Evolutionary conservation across 2,113 vertebrate genomes (phyloP).

Genomic region (Percopsis transmontana): DNA sequence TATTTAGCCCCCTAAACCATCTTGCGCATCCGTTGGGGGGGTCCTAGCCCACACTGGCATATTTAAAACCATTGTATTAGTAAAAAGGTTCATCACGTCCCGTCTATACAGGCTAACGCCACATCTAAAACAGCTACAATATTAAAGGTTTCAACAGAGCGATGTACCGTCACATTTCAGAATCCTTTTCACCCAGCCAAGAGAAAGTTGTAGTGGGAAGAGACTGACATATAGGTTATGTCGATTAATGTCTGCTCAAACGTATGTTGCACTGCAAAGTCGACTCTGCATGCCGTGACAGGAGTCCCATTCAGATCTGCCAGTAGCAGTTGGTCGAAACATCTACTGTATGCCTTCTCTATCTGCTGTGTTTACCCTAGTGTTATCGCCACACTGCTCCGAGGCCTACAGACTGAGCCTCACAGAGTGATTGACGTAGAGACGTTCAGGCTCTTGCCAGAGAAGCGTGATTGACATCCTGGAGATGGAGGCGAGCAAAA

Average conservation of each 20-base stretch:
- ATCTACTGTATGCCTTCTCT: conserved; percentile 54
- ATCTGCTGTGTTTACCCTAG: conserved; percentile 62
- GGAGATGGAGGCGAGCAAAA: conserved; percentile 58
- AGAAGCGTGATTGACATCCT: conserved; percentile 60
- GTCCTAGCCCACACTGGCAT: too few species aligned
- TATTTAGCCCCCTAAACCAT: too few species aligned
- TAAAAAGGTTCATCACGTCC: neutral
- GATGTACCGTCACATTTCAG: conserved; percentile 2
- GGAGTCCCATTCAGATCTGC: conserved; percentile 51
- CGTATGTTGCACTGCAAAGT: conserved; percentile 26
- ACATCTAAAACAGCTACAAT: conserved; percentile 4
- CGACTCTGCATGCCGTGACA: conserved; percentile 46
- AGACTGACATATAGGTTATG: conserved; percentile 11
- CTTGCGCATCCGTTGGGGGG: too few species aligned
- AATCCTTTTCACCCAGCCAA: conserved; percentile 2
- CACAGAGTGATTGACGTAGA: conserved; percentile 57
- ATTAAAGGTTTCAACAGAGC: neutral
- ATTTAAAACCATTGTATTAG: too few species aligned
- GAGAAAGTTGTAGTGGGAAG: conserved; percentile 5
- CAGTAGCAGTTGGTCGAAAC: conserved; percentile 52
- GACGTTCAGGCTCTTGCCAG: conserved; percentile 56
- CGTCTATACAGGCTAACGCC: neutral
- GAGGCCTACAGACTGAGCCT: conserved; percentile 34
- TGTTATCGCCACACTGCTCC: conserved; percentile 38
- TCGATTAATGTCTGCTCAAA: conserved; percentile 36